Base-by-base conservation (phyloP, 2,888 invertebrate genomes). In the Stratiomys singularior region DNA sequence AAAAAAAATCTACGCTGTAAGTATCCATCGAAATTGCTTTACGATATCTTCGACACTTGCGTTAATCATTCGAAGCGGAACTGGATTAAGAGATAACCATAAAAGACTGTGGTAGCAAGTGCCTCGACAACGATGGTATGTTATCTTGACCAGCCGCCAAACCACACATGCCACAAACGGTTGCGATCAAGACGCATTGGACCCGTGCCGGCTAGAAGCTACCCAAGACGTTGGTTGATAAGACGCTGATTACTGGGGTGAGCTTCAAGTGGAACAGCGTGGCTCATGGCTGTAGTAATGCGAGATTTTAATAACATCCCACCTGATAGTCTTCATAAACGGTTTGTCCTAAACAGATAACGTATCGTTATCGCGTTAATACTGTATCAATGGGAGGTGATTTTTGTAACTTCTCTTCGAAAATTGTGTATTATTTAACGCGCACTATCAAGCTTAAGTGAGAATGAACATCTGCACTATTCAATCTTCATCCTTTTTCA, bases 21-120 rank as follows among this genome's bases (percentile, higher is more conserved):
- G 37, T 74, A 74, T 28, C 74, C 74, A 74, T 74, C 44, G 37
- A 44, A 74, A 74, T 60, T 60, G 58, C 64, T 28, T 46, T 47
- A 47, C 74, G 74, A 79, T 79, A 79, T 79, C 77, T 79, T 67
- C 78, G 66, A 77, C 78, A 79, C 78, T 79, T 69, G 78, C 78
- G 77, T 78, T 79, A 79, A 79, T 79, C 79, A 79, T 78, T 44
- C 74, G 77, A 79, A 79, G 71, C 79, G 79, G 79, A 79, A 79
- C 79, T 79, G 79, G 79, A 79, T 79, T 79, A 79, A 79, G 76
- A 79, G 79, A 79, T 79, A 79, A 78, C 78, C 77, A 78, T 78
- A 74, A 79, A 79, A 78, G 69, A 76, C 76, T 44, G 56, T 58
- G 44, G 23, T 47, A 58, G 76, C 76, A 23, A 13, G 25, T 66